Evolutionary conservation across 2,113 vertebrate species (phyloP), one percentile per base, ranked within the genome.

Genomic region (Malurus melanocephalus): DNA sequence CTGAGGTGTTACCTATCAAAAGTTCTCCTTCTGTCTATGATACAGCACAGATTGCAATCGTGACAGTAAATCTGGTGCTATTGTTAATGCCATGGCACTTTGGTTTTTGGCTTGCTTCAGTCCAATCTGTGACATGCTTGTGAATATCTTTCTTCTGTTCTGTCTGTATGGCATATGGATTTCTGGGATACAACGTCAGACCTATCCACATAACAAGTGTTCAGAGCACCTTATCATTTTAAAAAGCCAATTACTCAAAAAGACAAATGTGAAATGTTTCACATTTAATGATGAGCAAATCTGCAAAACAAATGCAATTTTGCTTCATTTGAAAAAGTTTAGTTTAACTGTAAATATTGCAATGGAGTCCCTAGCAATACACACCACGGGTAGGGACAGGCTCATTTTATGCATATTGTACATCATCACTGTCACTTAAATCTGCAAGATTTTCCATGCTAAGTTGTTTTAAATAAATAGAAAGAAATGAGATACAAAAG

Each of bases 91-190:
- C 98, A 98, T 98, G 97, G 98, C 98, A 98, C 97, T 98, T 98
- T 97, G 97, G 97, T 97, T 97, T 98, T 98, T 98, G 98, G 98
- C 98, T 98, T 97, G 96, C 96, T 97, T 97, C 96, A 98, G 97
- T 98, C 98, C 98, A 98, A 98, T 98, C 98, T 98, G 98, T 98
- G 98, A 98, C 98, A 98, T 98, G 98, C 97, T 98, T 98, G 98
- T 97, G 97, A 98, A 97, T 98, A 98, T 98, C 98, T 98, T 98
- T 98, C 98, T 98, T 98, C 98, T 98, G 98, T 98, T 98, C 97
- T 97, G 98, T 98, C 97, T 98, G 98, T 97, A 98, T 98, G 98
- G 98, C 98, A 98, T 98, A 98, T 98, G 98, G 98, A 98, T 98
- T 98, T 98, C 98, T 98, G 97, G 97, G 97, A 98, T 98, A 98